phyloP scores from a whole-genome alignment of 2,888 invertebrate species.

The Odontomyia ornata region DNA sequence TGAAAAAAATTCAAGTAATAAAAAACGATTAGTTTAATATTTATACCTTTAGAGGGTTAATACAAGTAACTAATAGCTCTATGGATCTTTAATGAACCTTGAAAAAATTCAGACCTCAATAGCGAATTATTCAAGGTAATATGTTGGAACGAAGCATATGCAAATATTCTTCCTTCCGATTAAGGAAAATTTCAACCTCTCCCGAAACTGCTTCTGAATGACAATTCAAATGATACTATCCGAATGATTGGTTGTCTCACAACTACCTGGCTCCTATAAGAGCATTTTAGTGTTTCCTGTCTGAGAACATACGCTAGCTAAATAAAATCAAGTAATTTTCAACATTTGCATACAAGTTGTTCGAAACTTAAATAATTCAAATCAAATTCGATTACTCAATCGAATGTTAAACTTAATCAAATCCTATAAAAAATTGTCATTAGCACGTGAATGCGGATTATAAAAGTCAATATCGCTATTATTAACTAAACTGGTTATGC shows the following conservation, averaged over 20 bases:
- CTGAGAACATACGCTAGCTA: neutral
- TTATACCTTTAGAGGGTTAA: neutral
- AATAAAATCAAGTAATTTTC: neutral
- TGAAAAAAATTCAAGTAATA: no score
- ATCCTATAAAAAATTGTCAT: neutral
- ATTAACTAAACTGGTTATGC: conserved; percentile 1
- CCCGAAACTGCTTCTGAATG: no score
- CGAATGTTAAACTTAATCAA: neutral
- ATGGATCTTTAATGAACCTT: neutral
- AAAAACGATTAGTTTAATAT: no score
- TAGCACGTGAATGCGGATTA: neutral
- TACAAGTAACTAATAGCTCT: neutral
- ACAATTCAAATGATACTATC: no score
- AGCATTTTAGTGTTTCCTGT: neutral
- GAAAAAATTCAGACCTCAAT: no score
- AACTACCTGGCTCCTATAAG: neutral
- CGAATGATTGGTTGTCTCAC: neutral
- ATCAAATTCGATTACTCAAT: neutral
- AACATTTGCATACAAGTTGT: no score
- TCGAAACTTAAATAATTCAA: neutral
- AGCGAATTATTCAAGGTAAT: no score
- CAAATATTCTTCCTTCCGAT: no score
- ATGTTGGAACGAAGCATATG: no score
- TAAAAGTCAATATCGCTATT: neutral
- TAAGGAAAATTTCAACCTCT: no score